These are phyloP conservation scores for Micrastur ruficollis DNA, from an alignment of 2,797 vertebrate genomes.

Conservation along the genomic window DNA sequence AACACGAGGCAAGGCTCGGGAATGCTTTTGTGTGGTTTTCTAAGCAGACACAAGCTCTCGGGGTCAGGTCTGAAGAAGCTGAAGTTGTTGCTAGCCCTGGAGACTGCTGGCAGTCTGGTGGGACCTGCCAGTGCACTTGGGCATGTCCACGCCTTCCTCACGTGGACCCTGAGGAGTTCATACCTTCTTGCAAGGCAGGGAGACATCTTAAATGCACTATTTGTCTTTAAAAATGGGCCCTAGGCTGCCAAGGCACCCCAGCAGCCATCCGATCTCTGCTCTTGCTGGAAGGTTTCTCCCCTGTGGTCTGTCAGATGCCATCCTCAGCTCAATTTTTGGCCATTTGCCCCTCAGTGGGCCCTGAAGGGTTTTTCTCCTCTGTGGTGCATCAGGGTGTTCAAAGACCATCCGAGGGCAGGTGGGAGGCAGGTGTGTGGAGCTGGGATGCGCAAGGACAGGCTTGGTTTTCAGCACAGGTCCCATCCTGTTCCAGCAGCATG, in stretches of 20 bases:
- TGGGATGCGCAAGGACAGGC: background rate
- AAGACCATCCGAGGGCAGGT: too few relatives aligned
- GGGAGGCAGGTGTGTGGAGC: background rate
- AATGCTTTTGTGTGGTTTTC: background rate
- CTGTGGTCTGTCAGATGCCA: background rate
- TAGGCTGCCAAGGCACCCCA: background rate
- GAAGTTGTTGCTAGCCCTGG: background rate
- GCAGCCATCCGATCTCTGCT: background rate
- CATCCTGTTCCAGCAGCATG: background rate
- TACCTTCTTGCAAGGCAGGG: background rate
- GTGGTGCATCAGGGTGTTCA: accelerated
- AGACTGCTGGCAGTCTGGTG: background rate
- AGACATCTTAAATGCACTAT: background rate
- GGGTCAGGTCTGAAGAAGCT: background rate
- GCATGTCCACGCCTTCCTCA: background rate
- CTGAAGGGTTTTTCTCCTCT: background rate
- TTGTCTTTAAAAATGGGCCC: background rate
- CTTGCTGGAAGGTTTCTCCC: background rate
- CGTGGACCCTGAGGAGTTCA: background rate
- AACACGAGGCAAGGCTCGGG: background rate
- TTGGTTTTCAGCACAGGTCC: background rate
- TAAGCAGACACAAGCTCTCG: background rate
- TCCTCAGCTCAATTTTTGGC: background rate
- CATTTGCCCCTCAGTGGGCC: background rate
- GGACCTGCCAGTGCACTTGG: background rate